These are phyloP conservation scores for Drosophila aff. DNA, from an alignment of 1,140 invertebrate species.

Conservation along the genomic window DNA sequence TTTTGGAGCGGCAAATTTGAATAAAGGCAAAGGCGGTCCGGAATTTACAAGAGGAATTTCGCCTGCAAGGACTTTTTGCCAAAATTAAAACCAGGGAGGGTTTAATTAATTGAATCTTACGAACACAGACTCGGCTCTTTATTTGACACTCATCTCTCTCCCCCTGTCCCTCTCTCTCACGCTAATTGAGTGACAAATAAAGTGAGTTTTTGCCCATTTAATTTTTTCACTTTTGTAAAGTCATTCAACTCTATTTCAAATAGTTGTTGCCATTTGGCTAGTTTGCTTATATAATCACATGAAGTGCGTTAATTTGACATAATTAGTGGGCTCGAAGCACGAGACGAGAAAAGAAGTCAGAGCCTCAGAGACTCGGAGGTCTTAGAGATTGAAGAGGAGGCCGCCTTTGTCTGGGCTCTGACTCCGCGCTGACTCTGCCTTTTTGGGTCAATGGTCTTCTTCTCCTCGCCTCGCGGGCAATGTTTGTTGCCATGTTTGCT, in stretches of 20 bases:
- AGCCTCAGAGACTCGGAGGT: conserved; percentile 27
- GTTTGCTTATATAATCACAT: conserved; percentile 66
- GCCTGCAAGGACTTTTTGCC: conserved; percentile 27
- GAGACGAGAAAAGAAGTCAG: conserved; percentile 50
- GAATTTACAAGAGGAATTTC: conserved; percentile 13
- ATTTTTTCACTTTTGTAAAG: conserved; percentile 32
- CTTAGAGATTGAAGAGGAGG: conserved; percentile 32
- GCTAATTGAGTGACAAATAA: conserved; percentile 43
- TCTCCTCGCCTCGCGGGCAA: conserved; percentile 26
- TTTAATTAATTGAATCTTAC: conserved; percentile 48
- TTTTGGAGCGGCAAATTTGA: conserved; percentile 29
- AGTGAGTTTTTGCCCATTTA: conserved; percentile 22
- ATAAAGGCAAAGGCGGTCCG: conserved; percentile 30
- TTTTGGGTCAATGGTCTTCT: conserved; percentile 75
- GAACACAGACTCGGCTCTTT: not conserved
- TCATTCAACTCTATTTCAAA: conserved; percentile 64
- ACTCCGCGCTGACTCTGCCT: conserved; percentile 28
- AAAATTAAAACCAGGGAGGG: not conserved
- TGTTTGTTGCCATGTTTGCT: conserved; percentile 60
- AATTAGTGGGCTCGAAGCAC: conserved; percentile 64
- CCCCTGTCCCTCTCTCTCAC: not conserved
- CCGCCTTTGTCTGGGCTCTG: conserved; percentile 61
- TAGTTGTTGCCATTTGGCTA: conserved; percentile 39
- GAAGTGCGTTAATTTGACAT: conserved; percentile 77
- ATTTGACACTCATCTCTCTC: too few species aligned